These are phyloP conservation scores for Microdon myrmicae DNA, from an alignment of 2,888 invertebrate genomes.

Conservation along the genomic window DNA sequence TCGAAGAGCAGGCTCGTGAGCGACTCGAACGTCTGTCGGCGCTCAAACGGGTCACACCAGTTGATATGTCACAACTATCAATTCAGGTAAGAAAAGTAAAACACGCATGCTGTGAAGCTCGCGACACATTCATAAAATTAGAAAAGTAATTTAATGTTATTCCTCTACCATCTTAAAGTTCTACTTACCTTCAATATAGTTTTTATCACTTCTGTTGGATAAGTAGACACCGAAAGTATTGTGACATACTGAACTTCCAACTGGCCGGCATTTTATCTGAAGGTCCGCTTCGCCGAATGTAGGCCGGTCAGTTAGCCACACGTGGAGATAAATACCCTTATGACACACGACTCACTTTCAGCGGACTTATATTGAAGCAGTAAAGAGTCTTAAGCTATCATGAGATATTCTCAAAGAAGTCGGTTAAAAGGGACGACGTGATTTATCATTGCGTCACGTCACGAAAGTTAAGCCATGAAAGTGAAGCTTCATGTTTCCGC, in stretches of 20 bases:
- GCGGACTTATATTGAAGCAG: conserved; percentile 11
- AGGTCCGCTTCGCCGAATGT: too few relatives aligned
- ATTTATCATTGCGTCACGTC: conserved; percentile 13
- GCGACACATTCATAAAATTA: too few relatives aligned
- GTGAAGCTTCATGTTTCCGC: neutral
- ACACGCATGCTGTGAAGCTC: too few relatives aligned
- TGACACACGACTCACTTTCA: conserved; percentile 20
- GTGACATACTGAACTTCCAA: too few relatives aligned
- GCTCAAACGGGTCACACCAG: conserved; percentile 91
- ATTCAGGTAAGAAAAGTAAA: conserved; percentile 74
- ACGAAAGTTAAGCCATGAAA: conserved; percentile 22
- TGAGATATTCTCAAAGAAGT: neutral
- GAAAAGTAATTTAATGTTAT: too few relatives aligned
- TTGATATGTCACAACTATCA: conserved; percentile 91
- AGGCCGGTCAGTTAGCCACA: too few relatives aligned
- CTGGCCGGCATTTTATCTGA: too few relatives aligned
- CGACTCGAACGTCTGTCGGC: conserved; percentile 91
- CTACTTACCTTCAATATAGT: too few relatives aligned
- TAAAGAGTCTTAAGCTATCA: conserved; percentile 1
- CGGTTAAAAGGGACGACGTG: neutral
- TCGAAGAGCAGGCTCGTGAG: conserved; percentile 94
- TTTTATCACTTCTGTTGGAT: too few relatives aligned
- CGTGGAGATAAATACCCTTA: conserved; percentile 16
- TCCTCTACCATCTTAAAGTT: too few relatives aligned
- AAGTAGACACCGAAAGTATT: too few relatives aligned